Base-by-base conservation (phyloP, 2,888 invertebrate species). In the Craniophora ligustri region DNA sequence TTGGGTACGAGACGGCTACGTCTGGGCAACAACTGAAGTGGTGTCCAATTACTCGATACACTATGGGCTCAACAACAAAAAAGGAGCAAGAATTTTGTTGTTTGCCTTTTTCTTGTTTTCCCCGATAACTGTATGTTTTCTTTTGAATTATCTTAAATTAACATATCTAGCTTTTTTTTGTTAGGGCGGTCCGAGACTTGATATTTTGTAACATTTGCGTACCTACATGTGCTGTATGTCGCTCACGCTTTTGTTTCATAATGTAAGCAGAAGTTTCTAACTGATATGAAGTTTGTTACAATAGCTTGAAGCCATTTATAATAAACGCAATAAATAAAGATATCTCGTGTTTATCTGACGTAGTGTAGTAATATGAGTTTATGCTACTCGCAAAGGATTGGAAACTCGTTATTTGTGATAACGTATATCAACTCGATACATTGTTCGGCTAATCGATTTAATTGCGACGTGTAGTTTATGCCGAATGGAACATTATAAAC, bases 361-460 rank as follows among this genome's bases (percentile, higher is more conserved):
- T 23, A n/a, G 16, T 39, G 19, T 35, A 8, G 32, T 42, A 26
- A 42, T 34, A 34, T 10, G 2, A 63, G 32, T 68, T 48, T 45
- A 68, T 45, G 40, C 8, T 45, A 21, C 32, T 56, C 23, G 23
- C 41, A 46, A 50, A 50, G 39, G 39, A 36, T 14, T 42, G 23
- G 34, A 26, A 63, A 55, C 56, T 40, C 32, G 32, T 42, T 32
- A 23, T 21, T 42, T 67, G 63, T 66, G 61, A 41, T 50, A 39
- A 67, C 30, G 23, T 11, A 38, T 44, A 55, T 63, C 56, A 67
- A 68, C 35, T 44, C 56, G 28, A 67, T 63, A 63, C 47, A 63
- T 54, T 67, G 63, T 67, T 55, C 26, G 28, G 40, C 40, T 39
- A 47, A 63, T 40, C 63, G 57, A 55, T 55, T 68, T 35, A 44